A percentile compares a stretch with the other conserved stretches of the same genome.
phyloP scores from a whole-genome alignment of 2,888 invertebrate genomes.

The Entomobrya proxima region DNA sequence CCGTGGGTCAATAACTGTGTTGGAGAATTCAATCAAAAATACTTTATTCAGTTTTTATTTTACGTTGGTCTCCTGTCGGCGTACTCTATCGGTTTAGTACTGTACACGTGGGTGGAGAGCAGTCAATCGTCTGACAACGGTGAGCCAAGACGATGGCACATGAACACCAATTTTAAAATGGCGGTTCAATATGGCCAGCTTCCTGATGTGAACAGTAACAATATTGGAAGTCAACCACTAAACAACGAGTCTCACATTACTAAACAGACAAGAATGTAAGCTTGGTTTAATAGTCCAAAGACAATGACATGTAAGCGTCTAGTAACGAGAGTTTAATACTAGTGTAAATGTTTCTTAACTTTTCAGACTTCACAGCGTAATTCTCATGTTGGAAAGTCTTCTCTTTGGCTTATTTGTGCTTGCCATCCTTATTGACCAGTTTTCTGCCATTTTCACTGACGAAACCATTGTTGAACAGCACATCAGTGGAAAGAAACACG shows the following conservation, averaged over 20 bases:
- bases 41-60: constrained; percentile 91
- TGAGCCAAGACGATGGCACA: constrained; percentile 52
- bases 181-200: not conserved
- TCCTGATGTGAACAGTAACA: not conserved
- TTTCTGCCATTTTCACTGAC: constrained; percentile 89
- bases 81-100: constrained; percentile 85
- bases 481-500: constrained; percentile 77
- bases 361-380: constrained; percentile 88
- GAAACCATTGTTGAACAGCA: constrained; percentile 87
- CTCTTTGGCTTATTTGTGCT: constrained; percentile 92
- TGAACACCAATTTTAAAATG: constrained; percentile 31
- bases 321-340: too few species aligned
- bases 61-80: constrained; percentile 84
- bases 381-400: constrained; percentile 87
- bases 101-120: constrained; percentile 84
- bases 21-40: constrained; percentile 93
- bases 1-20: constrained; percentile 93
- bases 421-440: constrained; percentile 90
- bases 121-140: constrained; percentile 83
- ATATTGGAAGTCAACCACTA: constrained; percentile 38
- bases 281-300: constrained; percentile 71
- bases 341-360: too few species aligned
- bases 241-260: constrained; percentile 77
- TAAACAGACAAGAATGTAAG: constrained; percentile 87
- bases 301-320: not conserved